A percentile compares a stretch with the other conserved stretches of the same genome.
Evolutionary conservation across 2,113 vertebrate genomes (phyloP).

Genomic region (Festucalex cinctus): DNA sequence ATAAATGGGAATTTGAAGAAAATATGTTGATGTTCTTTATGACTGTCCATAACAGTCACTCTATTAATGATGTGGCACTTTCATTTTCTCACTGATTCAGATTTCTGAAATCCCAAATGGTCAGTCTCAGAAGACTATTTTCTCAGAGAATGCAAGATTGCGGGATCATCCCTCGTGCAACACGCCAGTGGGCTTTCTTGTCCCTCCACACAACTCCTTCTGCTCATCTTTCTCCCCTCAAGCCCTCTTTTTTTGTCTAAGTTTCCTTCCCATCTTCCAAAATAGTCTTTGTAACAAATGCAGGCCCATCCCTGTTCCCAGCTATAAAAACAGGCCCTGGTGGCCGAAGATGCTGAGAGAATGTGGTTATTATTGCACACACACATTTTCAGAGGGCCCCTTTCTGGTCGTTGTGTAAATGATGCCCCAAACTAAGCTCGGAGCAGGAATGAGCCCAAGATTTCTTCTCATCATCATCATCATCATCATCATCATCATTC

Average conservation of each 20-base stretch:
- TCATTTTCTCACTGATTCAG: constrained; percentile 10
- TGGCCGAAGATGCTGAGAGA: constrained; percentile 77
- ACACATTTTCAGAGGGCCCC: constrained; percentile 53
- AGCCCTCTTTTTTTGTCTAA: constrained; percentile 36
- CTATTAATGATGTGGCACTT: neutral
- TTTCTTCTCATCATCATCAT: constrained; percentile 70
- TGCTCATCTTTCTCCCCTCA: constrained; percentile 56
- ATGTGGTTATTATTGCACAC: constrained; percentile 76
- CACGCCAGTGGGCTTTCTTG: constrained; percentile 17
- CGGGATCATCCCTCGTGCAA: constrained; percentile 40
- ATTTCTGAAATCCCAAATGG: constrained; percentile 41
- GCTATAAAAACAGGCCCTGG: constrained; percentile 77
- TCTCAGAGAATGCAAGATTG: constrained; percentile 33
- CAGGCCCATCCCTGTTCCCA: constrained; percentile 74
- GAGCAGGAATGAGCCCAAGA: constrained; percentile 68
- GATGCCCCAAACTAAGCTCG: constrained; percentile 76
- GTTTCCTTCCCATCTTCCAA: constrained; percentile 57
- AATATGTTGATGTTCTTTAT: neutral
- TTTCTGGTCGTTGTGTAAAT: constrained; percentile 76
- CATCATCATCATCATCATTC: constrained; percentile 70
- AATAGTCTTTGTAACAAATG: constrained; percentile 71
- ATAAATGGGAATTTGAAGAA: neutral
- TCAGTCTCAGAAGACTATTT: constrained; percentile 36
- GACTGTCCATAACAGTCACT: neutral
- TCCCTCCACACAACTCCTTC: constrained; percentile 47